These are phyloP conservation scores for Drosophila sp. DNA, from an alignment of 1,140 invertebrate genomes.

Conservation along the genomic window DNA sequence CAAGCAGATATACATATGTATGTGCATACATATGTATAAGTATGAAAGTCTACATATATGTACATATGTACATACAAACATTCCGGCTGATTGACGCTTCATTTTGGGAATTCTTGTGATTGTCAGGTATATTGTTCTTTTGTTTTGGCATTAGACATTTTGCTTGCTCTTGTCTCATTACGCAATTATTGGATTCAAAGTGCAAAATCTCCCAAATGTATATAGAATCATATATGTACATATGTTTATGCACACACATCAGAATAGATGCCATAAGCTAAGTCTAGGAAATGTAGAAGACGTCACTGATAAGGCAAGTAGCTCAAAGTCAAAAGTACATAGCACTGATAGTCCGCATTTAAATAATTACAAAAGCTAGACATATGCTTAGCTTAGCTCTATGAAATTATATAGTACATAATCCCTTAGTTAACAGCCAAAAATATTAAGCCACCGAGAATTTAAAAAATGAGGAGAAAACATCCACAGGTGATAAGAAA, in stretches of 20 bases:
- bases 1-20: not conserved
- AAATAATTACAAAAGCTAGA: not conserved
- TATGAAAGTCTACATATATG: not conserved
- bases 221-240: not conserved
- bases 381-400: not conserved
- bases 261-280: conserved; percentile 30
- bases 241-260: conserved; percentile 9
- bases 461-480: too few relatives aligned
- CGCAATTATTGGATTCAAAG: conserved; percentile 34
- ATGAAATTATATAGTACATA: conserved; percentile 12
- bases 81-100: conserved; percentile 10
- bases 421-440: conserved; percentile 10
- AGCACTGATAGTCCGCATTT: conserved; percentile 19
- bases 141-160: conserved; percentile 25
- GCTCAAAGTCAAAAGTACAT: conserved; percentile 71
- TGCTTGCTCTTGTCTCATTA: conserved; percentile 22
- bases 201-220: conserved; percentile 17
- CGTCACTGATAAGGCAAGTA: conserved; percentile 67
- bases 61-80: too few relatives aligned
- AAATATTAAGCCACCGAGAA: conserved; percentile 15
- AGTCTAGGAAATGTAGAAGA: conserved; percentile 27
- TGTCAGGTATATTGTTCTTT: conserved; percentile 25
- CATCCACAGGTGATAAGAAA: conserved; percentile 23
- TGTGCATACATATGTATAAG: not conserved
- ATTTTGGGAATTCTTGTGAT: conserved; percentile 15